phyloP scores from a whole-genome alignment of 2,888 invertebrate genomes.

The Acleris holmiana region DNA sequence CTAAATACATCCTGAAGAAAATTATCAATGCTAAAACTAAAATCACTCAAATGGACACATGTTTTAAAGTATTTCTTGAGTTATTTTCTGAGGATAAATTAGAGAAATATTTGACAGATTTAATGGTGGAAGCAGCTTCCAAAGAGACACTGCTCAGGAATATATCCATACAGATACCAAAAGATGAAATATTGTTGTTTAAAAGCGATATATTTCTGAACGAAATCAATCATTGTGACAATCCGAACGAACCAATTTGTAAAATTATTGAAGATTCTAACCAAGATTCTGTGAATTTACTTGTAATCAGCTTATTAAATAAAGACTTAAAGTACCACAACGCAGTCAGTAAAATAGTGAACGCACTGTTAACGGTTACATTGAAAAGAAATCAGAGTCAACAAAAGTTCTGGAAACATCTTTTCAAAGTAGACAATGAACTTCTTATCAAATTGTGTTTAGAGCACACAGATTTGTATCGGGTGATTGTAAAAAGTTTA shows the following conservation, averaged over 20 bases:
- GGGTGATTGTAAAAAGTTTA: slow-evolving; percentile 63
- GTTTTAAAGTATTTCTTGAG: slow-evolving; percentile 63
- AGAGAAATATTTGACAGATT: slow-evolving; percentile 60
- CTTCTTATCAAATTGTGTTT: slow-evolving; percentile 61
- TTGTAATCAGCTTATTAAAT: slow-evolving; percentile 62
- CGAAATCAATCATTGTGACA: slow-evolving; percentile 50
- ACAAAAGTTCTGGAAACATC: slow-evolving; percentile 64
- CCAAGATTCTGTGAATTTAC: slow-evolving; percentile 56
- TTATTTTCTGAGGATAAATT: slow-evolving; percentile 63
- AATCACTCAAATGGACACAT: slow-evolving; percentile 58
- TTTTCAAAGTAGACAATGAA: slow-evolving; percentile 58
- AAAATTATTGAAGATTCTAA: slow-evolving; percentile 56
- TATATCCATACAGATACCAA: slow-evolving; percentile 54
- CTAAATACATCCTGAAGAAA: slow-evolving; percentile 69
- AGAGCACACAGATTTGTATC: slow-evolving; percentile 59
- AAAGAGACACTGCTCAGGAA: slow-evolving; percentile 63
- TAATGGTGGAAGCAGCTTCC: slow-evolving; percentile 72
- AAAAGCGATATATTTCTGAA: slow-evolving; percentile 62
- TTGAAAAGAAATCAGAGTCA: slow-evolving; percentile 50
- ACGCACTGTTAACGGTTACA: slow-evolving; percentile 53
- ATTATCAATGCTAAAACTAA: slow-evolving; percentile 63
- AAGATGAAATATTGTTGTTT: slow-evolving; percentile 57
- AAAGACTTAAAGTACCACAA: slow-evolving; percentile 49
- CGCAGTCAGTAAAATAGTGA: slow-evolving; percentile 49
- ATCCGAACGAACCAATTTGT: slow-evolving; percentile 47